Evolutionary conservation across 2,113 vertebrate species (phyloP).

Genomic region (Micronycteris hirsuta): DNA sequence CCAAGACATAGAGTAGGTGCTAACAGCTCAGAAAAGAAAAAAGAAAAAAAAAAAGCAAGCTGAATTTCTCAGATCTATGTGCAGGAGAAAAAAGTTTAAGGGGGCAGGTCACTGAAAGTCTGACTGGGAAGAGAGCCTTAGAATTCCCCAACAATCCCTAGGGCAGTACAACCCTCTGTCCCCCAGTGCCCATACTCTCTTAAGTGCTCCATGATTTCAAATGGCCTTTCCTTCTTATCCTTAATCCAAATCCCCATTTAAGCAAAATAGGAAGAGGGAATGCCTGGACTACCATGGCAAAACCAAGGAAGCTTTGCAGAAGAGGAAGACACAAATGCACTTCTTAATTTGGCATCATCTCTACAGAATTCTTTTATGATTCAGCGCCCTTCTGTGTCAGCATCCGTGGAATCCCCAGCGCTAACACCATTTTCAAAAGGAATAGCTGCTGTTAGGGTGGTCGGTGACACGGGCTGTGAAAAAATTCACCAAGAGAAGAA

Average conservation of each 20-base stretch:
- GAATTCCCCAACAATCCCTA: background rate
- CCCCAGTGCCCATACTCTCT: background rate
- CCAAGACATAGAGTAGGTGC: background rate
- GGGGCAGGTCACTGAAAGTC: background rate
- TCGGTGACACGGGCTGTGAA: no score
- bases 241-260: conserved; percentile 1
- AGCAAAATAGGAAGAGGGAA: background rate
- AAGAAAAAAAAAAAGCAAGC: background rate
- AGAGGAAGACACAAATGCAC: background rate
- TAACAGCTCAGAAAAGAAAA: background rate
- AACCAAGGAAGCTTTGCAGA: background rate
- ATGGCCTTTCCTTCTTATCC: background rate
- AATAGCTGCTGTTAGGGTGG: background rate
- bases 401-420: background rate
- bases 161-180: background rate
- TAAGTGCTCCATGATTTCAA: background rate
- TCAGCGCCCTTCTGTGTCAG: background rate
- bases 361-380: background rate
- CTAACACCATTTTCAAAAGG: background rate
- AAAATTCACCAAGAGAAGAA: no score
- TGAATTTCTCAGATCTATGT: background rate
- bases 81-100: background rate
- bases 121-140: background rate
- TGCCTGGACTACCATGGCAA: background rate
- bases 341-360: background rate